phyloP scores from a whole-genome alignment of 2,113 vertebrate species.

The Pholis gunnellus region DNA sequence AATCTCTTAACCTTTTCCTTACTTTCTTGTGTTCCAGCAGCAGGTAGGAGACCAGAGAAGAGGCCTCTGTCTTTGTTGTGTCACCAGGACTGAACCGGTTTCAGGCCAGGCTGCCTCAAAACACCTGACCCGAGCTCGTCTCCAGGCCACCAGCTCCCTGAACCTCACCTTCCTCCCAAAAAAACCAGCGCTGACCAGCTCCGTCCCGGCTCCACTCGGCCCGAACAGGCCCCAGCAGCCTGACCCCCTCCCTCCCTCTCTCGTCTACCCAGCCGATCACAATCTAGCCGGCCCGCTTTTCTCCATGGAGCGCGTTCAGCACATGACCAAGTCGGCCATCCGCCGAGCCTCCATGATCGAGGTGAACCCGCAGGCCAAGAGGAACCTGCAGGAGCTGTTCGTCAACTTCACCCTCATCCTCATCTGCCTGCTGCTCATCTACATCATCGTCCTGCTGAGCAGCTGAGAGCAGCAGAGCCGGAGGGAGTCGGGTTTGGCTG shows the following conservation, averaged over 20 bases:
- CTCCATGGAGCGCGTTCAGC: conserved; percentile 96
- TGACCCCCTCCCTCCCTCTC: neutral
- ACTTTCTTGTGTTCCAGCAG: neutral
- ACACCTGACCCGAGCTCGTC: conserved; percentile 7
- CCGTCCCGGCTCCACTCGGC: neutral
- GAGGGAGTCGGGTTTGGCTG: conserved; percentile 11
- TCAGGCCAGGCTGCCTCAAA: neutral
- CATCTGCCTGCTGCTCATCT: conserved; percentile 98
- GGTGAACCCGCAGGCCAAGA: conserved; percentile 93
- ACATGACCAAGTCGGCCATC: conserved; percentile 96
- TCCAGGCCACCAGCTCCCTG: neutral
- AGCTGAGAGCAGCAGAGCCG: conserved; percentile 59
- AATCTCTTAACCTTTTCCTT: neutral
- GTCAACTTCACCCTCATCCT: conserved; percentile 99
- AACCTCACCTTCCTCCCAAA: neutral
- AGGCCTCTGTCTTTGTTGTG: neutral
- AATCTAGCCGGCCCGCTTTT: conserved; percentile 11
- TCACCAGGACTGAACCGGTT: neutral
- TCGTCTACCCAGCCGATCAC: neutral
- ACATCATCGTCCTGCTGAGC: conserved; percentile 96
- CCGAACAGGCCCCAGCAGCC: conserved; percentile 22
- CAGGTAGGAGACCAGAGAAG: neutral
- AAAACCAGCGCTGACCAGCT: neutral
- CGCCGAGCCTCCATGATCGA: conserved; percentile 96
- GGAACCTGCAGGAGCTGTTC: conserved; percentile 97